A percentile compares a stretch with the other conserved stretches of the same genome.
Conservation (phyloP, 1,140 invertebrate genomes). For the Holotrichia oblita region DNA sequence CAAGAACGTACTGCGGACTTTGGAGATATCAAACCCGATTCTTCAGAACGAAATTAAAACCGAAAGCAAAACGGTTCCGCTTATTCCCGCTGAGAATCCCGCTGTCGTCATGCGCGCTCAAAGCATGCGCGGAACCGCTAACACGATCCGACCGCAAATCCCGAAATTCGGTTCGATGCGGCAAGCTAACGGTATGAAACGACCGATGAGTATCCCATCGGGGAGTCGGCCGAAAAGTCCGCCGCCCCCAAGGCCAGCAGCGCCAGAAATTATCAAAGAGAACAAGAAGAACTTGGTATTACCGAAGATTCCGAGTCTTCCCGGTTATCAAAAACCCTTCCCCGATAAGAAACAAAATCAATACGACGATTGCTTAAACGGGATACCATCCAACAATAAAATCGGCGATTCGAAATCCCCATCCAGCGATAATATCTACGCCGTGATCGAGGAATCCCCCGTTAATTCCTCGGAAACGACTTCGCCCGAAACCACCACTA, state of each 20-base stretch:
- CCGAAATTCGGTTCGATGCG: slow-evolving; percentile 84
- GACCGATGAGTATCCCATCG: slow-evolving; percentile 75
- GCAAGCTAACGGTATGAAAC: slow-evolving; percentile 66
- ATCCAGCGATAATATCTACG: slow-evolving; percentile 81
- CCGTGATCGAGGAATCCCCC: slow-evolving; percentile 81
- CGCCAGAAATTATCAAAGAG: slow-evolving; percentile 50
- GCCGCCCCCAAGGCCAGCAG: slow-evolving; percentile 71
- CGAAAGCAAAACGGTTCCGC: slow-evolving; percentile 66
- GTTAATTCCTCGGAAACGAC: slow-evolving; percentile 61
- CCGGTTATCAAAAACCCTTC: slow-evolving; percentile 65
- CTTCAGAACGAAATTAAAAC: slow-evolving; percentile 73
- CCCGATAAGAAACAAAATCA: slow-evolving; percentile 62
- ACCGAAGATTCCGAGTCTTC: slow-evolving; percentile 61
- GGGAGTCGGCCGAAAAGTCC: slow-evolving; percentile 70
- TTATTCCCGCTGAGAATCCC: slow-evolving; percentile 61
- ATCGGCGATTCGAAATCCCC: slow-evolving; percentile 65
- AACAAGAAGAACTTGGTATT: slow-evolving; percentile 57
- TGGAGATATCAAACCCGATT: slow-evolving; percentile 85
- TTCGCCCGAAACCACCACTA: slow-evolving; percentile 62
- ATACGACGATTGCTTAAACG: slow-evolving; percentile 82
- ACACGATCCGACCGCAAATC: slow-evolving; percentile 68
- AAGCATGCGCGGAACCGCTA: slow-evolving; percentile 74
- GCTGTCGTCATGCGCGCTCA: slow-evolving; percentile 77
- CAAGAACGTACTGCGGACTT: slow-evolving; percentile 73
- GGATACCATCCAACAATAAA: slow-evolving; percentile 66